Percentiles rank a stretch among this genome's conserved stretches.
Evolutionary conservation across 2,797 vertebrate species (phyloP).

Genomic region (Eulemur coronatus): DNA sequence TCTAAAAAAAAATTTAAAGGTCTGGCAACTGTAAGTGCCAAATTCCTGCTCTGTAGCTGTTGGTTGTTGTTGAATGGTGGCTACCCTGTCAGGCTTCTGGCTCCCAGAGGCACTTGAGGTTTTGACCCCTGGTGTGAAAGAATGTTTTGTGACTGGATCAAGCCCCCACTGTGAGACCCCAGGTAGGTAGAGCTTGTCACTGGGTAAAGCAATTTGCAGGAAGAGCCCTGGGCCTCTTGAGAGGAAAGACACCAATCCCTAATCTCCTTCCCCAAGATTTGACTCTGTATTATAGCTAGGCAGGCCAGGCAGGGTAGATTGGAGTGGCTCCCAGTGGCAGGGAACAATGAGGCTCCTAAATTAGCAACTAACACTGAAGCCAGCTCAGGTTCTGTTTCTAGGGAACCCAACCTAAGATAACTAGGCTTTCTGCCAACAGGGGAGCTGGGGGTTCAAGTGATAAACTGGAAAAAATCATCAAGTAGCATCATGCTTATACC

Average conservation of each 20-base stretch:
- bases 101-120: background rate
- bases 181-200: background rate
- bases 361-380: background rate
- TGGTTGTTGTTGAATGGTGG: background rate
- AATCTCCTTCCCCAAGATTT: background rate
- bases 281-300: background rate
- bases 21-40: background rate
- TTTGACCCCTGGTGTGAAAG: conserved; percentile 24
- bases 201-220: background rate
- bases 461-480: conserved; percentile 7
- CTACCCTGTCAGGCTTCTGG: background rate
- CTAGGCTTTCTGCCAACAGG: background rate
- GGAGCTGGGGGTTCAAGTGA: background rate
- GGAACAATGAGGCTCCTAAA: background rate
- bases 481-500: background rate
- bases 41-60: background rate
- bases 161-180: background rate
- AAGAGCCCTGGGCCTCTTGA: background rate
- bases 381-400: background rate
- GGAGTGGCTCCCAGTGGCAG: background rate
- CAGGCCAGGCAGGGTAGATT: background rate
- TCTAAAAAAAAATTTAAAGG: background rate
- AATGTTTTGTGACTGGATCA: conserved; percentile 15
- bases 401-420: conserved; percentile 13
- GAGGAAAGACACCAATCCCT: background rate